Conservation (phyloP, 2,797 vertebrate species). For the Pagetopsis macropterus region DNA sequence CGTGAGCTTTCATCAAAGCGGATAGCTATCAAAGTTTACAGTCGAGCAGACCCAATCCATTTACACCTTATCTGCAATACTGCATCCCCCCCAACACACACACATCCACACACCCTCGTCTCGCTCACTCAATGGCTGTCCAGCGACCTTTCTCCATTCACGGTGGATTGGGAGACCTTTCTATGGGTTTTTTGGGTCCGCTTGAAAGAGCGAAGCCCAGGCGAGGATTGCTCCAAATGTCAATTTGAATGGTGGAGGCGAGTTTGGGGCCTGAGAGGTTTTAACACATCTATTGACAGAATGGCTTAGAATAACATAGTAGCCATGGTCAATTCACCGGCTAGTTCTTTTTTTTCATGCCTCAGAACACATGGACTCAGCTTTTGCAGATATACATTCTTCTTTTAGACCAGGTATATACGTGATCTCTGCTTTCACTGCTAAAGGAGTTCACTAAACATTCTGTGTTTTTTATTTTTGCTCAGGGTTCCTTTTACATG, state of each 20-base stretch:
- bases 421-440: slow-evolving; percentile 21
- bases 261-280: slow-evolving; percentile 71
- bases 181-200: slow-evolving; percentile 49
- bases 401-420: slow-evolving; percentile 26
- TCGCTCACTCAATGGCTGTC: slow-evolving; percentile 62
- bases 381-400: slow-evolving; percentile 30
- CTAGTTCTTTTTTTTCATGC: slow-evolving; percentile 44
- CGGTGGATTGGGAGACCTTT: slow-evolving; percentile 70
- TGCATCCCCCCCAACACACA: slow-evolving; percentile 20
- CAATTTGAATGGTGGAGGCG: slow-evolving; percentile 77
- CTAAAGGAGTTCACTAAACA: slow-evolving; percentile 11
- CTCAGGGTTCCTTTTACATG: slow-evolving; percentile 38
- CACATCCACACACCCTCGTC: slow-evolving; percentile 17
- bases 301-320: slow-evolving; percentile 64
- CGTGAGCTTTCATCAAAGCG: slow-evolving; percentile 53
- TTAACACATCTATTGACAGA: slow-evolving; percentile 72
- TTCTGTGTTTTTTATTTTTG: slow-evolving; percentile 40
- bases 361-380: slow-evolving; percentile 4
- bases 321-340: slow-evolving; percentile 57
- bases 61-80: slow-evolving; percentile 73
- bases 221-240: slow-evolving; percentile 79
- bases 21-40: slow-evolving; percentile 70
- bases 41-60: slow-evolving; percentile 72
- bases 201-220: slow-evolving; percentile 66
- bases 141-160: slow-evolving; percentile 73